These are phyloP conservation scores for Dysmachus trigonus DNA, from an alignment of 2,888 invertebrate genomes.

Conservation along the genomic window DNA sequence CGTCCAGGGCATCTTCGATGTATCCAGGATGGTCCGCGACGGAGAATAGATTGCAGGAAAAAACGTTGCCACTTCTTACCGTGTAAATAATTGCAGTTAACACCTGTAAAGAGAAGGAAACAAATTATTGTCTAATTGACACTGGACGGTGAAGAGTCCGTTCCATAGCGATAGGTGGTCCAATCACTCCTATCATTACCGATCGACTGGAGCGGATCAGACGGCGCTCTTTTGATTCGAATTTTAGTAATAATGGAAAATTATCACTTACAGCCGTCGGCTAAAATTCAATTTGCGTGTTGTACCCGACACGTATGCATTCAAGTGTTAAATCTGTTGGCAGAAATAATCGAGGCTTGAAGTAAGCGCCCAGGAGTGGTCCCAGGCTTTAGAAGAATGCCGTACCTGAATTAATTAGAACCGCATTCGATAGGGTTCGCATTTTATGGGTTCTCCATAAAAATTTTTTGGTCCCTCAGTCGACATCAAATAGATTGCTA, in stretches of 20 bases:
- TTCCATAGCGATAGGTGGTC: conserved; percentile 13
- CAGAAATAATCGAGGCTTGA: conserved; percentile 5
- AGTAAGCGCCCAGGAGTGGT: not conserved
- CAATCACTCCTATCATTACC: conserved; percentile 13
- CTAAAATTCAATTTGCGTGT: conserved; percentile 32
- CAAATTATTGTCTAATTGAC: conserved; percentile 13
- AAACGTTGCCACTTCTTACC: conserved; percentile 31
- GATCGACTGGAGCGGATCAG: not conserved
- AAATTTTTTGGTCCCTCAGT: not conserved
- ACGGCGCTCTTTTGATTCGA: conserved; percentile 15
- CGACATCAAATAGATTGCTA: not conserved
- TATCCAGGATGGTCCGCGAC: not conserved
- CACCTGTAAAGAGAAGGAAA: conserved; percentile 35
- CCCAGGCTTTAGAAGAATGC: not conserved
- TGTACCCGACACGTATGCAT: not conserved
- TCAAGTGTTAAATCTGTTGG: conserved; percentile 5
- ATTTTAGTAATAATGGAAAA: conserved; percentile 33
- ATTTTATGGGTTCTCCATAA: not conserved
- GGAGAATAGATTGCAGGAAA: not conserved
- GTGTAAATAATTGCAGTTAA: conserved; percentile 32
- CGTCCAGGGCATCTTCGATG: not conserved
- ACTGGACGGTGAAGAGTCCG: not conserved
- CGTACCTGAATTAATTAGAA: not conserved
- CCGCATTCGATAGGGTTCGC: not conserved
- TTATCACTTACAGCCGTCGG: conserved; percentile 15